Evolutionary conservation across 2,888 invertebrate species (phyloP).

Genomic region (Parasteatoda lunata): DNA sequence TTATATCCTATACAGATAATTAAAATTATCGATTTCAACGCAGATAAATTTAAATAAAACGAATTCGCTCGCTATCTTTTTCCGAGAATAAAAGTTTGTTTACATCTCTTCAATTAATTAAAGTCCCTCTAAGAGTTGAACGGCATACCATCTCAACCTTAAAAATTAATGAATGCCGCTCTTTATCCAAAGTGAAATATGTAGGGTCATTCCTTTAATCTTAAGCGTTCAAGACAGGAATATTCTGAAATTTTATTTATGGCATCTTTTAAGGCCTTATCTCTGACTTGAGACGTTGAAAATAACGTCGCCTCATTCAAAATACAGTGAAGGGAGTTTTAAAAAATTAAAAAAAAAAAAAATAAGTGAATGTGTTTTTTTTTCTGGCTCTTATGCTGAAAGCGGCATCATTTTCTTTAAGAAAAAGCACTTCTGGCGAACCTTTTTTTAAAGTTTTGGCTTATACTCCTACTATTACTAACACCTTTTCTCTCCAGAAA

Average conservation of each 20-base stretch:
- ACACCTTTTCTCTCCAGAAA: slow-evolving; percentile 6
- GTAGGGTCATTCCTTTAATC: slow-evolving; percentile 5
- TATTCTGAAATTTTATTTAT: slow-evolving; percentile 32
- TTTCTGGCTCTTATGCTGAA: slow-evolving; percentile 28
- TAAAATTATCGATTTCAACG: too few species aligned
- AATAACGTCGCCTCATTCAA: slow-evolving; percentile 24
- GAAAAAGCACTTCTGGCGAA: slow-evolving; percentile 24
- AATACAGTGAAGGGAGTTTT: slow-evolving; percentile 16
- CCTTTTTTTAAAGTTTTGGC: slow-evolving; percentile 35
- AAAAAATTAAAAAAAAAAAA: slow-evolving; percentile 15
- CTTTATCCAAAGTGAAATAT: neutral
- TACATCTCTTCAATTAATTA: too few species aligned
- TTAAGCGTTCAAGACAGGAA: slow-evolving; percentile 6
- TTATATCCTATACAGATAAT: too few species aligned
- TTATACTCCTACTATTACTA: slow-evolving; percentile 11
- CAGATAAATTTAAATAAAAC: too few species aligned
- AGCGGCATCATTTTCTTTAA: slow-evolving; percentile 39
- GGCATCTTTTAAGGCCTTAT: slow-evolving; percentile 37
- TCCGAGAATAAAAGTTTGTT: too few species aligned
- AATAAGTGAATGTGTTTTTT: neutral
- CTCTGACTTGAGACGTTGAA: slow-evolving; percentile 33
- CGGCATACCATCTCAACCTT: neutral
- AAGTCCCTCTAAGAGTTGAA: neutral
- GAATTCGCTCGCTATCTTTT: too few species aligned
- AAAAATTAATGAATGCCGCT: neutral